Percentiles rank a stretch among this genome's conserved stretches.
Evolutionary conservation across 1,140 invertebrate species (phyloP).

Genomic region (Procambarus clarkii): DNA sequence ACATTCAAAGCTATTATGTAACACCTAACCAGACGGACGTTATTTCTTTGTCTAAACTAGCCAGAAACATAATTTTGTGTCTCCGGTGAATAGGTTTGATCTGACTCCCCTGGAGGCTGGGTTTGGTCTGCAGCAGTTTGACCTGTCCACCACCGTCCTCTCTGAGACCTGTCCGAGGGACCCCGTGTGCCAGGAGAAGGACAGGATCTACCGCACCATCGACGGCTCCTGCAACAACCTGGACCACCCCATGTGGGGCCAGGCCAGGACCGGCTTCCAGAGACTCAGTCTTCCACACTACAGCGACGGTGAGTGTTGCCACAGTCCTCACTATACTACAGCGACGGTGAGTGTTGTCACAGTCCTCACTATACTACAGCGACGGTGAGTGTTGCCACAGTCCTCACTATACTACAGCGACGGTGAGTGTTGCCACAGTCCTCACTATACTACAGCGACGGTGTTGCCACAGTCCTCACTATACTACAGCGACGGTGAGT

Average conservation of each 20-base stretch:
- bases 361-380: no score
- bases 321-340: no score
- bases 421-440: no score
- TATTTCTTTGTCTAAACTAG: no score
- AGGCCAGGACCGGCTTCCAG: conserved; percentile 85
- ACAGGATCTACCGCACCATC: conserved; percentile 81
- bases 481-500: no score
- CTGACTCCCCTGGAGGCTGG: conserved; percentile 45
- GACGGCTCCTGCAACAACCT: conserved; percentile 93
- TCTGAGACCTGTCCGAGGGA: conserved; percentile 32
- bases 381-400: no score
- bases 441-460: no score
- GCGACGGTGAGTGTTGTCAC: no score
- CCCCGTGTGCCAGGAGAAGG: conserved; percentile 47
- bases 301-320: conserved; percentile 82
- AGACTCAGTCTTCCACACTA: conserved; percentile 89
- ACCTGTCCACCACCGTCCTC: conserved; percentile 51
- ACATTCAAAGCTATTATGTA: no score
- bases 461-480: no score
- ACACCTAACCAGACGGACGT: no score
- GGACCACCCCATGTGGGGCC: conserved; percentile 83
- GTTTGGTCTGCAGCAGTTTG: conserved; percentile 67
- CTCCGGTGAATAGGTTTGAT: conserved; percentile 17
- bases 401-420: no score
- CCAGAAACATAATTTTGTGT: not conserved